These are phyloP conservation scores for Sinodicranocentrus sp. DNA, from an alignment of 2,888 invertebrate species.

Conservation along the genomic window DNA sequence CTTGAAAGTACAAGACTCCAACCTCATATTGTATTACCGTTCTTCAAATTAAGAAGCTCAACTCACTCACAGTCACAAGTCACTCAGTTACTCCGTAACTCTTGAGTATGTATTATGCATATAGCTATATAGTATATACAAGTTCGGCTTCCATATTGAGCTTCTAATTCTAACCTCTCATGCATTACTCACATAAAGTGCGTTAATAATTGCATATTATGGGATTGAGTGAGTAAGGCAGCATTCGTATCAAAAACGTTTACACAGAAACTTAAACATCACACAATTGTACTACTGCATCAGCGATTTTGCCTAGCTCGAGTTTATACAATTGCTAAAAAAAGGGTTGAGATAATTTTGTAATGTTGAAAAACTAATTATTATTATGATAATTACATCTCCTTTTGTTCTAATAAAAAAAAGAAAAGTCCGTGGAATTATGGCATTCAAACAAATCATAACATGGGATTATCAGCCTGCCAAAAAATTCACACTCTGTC, in stretches of 20 bases:
- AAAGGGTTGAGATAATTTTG: constrained; percentile 59
- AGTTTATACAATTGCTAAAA: no score
- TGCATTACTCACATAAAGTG: constrained; percentile 17
- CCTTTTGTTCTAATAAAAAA: constrained; percentile 46
- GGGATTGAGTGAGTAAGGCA: constrained; percentile 7
- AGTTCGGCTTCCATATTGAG: not conserved
- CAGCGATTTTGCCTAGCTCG: no score
- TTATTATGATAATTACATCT: constrained; percentile 63
- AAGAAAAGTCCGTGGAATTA: constrained; percentile 55
- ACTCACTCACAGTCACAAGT: no score
- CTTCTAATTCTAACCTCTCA: constrained; percentile 18
- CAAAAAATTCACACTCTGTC: constrained; percentile 72
- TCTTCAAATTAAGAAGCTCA: no score
- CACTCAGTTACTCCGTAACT: no score
- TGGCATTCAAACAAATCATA: constrained; percentile 65
- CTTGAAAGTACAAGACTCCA: no score
- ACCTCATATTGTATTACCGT: no score
- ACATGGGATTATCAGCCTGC: constrained; percentile 58
- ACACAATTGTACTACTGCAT: no score
- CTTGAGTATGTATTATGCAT: no score
- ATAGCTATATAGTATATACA: no score
- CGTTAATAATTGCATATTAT: constrained; percentile 24
- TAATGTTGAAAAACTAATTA: constrained; percentile 66
- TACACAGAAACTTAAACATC: no score
- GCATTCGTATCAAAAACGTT: not conserved